Evolutionary conservation across 1,140 invertebrate genomes (phyloP).

Genomic region (Neoseiulus cucumeris): DNA sequence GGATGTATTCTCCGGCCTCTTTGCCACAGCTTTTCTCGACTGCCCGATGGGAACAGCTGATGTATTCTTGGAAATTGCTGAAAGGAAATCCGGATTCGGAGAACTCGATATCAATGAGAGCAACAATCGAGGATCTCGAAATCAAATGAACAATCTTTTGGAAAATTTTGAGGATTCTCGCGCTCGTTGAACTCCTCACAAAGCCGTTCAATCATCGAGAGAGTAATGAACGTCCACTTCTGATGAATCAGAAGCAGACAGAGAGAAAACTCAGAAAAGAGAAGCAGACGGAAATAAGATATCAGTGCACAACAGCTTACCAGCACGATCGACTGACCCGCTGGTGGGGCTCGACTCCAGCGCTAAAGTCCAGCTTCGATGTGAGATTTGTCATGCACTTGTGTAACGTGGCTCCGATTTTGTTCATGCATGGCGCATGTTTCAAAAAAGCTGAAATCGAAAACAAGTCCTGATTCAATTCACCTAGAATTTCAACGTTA

Average conservation of each 20-base stretch:
- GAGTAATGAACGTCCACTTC: no score
- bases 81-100: background rate
- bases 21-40: background rate
- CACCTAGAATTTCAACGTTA: no score
- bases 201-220: no score
- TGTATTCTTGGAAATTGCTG: conserved; percentile 8
- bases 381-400: conserved; percentile 4
- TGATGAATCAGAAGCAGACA: no score
- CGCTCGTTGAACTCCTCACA: no score
- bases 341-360: background rate
- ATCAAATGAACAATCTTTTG: no score
- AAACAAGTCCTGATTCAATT: no score
- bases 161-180: no score
- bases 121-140: no score
- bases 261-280: no score
- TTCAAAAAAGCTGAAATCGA: background rate
- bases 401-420: conserved; percentile 3
- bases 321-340: background rate
- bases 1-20: background rate
- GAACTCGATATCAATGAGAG: no score
- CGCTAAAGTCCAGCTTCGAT: background rate
- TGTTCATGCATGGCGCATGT: conserved; percentile 4
- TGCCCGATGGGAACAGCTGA: background rate
- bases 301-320: background rate
- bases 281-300: no score